A percentile compares a stretch with the other conserved stretches of the same genome.
Conservation (phyloP, 2,113 vertebrate genomes). For the Hydropotes inermis region DNA sequence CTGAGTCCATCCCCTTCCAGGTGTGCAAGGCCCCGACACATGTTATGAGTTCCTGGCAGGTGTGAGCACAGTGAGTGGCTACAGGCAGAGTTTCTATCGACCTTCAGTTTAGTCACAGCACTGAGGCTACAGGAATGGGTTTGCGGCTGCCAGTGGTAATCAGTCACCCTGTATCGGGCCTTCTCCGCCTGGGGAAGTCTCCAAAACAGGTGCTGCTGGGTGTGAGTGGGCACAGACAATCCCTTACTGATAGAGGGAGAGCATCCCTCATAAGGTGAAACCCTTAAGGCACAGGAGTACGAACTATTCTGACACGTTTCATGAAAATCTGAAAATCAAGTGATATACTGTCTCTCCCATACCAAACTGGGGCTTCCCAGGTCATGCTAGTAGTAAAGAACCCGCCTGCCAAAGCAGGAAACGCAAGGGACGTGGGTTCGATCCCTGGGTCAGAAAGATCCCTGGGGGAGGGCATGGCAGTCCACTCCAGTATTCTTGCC, state of each 20-base stretch:
- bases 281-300: fast-evolving
- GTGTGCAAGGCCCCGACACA: not conserved
- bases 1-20: too few relatives aligned
- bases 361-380: not conserved
- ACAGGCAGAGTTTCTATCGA: fast-evolving
- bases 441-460: not conserved
- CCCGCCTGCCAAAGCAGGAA: not conserved
- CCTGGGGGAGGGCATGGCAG: not conserved
- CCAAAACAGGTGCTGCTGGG: not conserved
- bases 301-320: not conserved
- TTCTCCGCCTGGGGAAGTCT: not conserved
- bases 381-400: not conserved
- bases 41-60: not conserved
- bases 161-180: not conserved
- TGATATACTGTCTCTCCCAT: too few relatives aligned
- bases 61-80: fast-evolving
- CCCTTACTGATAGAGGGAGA: not conserved
- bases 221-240: not conserved
- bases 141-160: fast-evolving
- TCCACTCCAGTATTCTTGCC: not conserved
- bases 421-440: fast-evolving
- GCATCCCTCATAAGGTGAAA: too few relatives aligned
- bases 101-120: fast-evolving
- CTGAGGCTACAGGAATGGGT: not conserved
- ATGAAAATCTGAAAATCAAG: not conserved